Evolutionary conservation across 2,113 vertebrate species (phyloP).

Genomic region (Oreochromis niloticus): DNA sequence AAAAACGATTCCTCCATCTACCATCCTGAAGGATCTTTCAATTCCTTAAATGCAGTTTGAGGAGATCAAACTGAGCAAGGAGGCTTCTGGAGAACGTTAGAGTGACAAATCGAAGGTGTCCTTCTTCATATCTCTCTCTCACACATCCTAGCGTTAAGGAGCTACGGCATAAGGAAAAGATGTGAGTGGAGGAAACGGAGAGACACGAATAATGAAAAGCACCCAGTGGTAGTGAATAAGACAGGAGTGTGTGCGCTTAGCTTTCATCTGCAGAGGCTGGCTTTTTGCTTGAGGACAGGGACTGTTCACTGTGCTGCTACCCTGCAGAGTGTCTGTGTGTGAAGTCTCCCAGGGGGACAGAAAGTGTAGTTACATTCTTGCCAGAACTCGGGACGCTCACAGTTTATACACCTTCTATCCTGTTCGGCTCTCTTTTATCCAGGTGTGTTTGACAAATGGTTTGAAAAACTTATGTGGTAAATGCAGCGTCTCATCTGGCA

Average conservation of each 20-base stretch:
- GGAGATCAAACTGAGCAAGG: neutral
- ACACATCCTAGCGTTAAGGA: neutral
- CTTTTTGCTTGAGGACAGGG: conserved; percentile 9
- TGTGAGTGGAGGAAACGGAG: neutral
- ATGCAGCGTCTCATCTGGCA: neutral
- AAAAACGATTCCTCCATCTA: neutral
- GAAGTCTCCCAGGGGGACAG: neutral
- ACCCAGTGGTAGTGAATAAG: neutral
- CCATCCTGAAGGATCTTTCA: neutral
- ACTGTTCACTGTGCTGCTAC: conserved; percentile 6
- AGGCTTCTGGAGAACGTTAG: neutral
- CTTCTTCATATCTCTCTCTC: neutral
- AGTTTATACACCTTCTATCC: neutral
- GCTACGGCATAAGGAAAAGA: neutral
- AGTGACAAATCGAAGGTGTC: neutral
- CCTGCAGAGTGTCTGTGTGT: conserved; percentile 13
- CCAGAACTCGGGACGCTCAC: conserved; percentile 5
- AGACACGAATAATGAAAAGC: neutral
- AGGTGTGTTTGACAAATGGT: neutral
- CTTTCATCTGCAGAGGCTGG: conserved; percentile 35
- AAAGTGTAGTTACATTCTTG: conserved; percentile 13
- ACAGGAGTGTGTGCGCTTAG: neutral
- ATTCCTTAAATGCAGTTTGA: neutral
- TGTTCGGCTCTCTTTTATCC: neutral
- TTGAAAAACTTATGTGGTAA: neutral